Evolutionary conservation across 2,113 vertebrate genomes (phyloP).

Genomic region (Lota lota): DNA sequence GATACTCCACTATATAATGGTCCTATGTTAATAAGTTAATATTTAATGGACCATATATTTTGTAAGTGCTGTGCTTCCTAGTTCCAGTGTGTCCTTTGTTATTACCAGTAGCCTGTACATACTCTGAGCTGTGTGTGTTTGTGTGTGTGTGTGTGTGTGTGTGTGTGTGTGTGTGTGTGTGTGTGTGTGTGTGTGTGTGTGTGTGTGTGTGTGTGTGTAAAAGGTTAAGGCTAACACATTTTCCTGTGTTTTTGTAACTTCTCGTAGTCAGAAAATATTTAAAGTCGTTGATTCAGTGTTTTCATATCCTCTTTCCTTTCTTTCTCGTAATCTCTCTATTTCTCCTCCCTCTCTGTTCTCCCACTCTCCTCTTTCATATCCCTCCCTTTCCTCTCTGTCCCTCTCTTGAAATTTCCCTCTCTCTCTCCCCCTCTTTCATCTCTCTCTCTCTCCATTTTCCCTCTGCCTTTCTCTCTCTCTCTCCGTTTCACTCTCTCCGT

Average conservation of each 20-base stretch:
- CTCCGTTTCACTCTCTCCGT: neutral
- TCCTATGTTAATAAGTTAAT: too few relatives aligned
- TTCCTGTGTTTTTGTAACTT: conserved; percentile 28
- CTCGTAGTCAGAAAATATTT: neutral
- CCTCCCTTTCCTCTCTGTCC: neutral
- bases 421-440: neutral
- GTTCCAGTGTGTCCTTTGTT: too few relatives aligned
- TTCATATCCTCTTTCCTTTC: neutral
- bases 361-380: neutral
- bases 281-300: neutral
- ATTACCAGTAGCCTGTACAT: neutral
- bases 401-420: neutral
- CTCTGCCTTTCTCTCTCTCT: neutral
- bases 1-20: too few relatives aligned
- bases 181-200: neutral
- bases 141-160: conserved; percentile 1
- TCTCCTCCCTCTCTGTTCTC: neutral
- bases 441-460: conserved; percentile 33
- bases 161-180: neutral
- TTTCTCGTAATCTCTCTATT: neutral
- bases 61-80: neutral
- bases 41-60: too few relatives aligned
- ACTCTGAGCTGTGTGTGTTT: neutral
- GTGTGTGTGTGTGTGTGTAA: conserved; percentile 14
- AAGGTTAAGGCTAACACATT: too few relatives aligned